phyloP scores from a whole-genome alignment of 1,140 invertebrate species.

The Drosophila ohnishii region DNA sequence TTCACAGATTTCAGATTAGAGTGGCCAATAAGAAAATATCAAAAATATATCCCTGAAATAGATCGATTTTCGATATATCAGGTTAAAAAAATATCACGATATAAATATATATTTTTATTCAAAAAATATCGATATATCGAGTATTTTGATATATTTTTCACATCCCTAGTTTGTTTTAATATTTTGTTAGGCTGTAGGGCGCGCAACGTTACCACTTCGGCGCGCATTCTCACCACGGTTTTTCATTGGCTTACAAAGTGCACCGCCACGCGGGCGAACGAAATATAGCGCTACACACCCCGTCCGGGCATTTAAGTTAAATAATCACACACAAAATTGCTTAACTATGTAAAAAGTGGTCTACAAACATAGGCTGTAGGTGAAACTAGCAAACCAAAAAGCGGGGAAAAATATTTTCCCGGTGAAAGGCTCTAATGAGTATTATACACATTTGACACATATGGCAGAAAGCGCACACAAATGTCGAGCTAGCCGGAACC shows the following conservation, averaged over 20 bases:
- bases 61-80: too few relatives aligned
- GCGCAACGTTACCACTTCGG: slow-evolving; percentile 52
- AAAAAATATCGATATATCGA: too few relatives aligned
- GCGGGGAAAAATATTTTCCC: not conserved
- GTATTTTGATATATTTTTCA: too few relatives aligned
- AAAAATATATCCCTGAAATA: too few relatives aligned
- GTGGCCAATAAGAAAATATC: too few relatives aligned
- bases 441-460: not conserved
- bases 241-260: slow-evolving; percentile 67
- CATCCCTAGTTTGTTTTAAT: not conserved
- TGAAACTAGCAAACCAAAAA: not conserved
- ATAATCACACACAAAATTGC: not conserved
- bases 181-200: not conserved
- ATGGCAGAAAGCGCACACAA: slow-evolving; percentile 18
- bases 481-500: slow-evolving; percentile 5
- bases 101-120: too few relatives aligned
- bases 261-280: slow-evolving; percentile 70
- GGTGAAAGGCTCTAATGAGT: not conserved
- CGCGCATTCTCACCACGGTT: slow-evolving; percentile 38
- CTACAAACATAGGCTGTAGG: not conserved
- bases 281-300: slow-evolving; percentile 58
- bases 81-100: too few relatives aligned
- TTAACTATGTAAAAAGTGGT: not conserved
- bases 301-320: slow-evolving; percentile 28
- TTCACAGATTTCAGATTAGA: too few relatives aligned